These are phyloP conservation scores for Platichthys flesus DNA, from an alignment of 2,113 vertebrate genomes.

Conservation along the genomic window DNA sequence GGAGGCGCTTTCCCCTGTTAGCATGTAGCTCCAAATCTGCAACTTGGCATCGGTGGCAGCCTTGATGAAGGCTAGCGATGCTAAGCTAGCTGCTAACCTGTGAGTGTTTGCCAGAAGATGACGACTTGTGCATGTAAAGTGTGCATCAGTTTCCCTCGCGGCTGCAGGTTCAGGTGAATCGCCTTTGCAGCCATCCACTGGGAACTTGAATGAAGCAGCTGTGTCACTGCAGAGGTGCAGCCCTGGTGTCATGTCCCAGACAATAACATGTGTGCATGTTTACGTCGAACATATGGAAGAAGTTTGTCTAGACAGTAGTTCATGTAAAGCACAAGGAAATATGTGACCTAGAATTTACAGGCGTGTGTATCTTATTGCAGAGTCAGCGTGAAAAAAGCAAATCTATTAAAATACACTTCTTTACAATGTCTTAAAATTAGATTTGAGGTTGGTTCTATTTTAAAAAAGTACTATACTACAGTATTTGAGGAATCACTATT, in stretches of 20 bases:
- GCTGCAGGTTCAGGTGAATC: background rate
- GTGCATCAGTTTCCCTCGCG: too few species aligned
- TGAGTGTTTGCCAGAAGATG: background rate
- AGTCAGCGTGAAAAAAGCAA: too few species aligned
- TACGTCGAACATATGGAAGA: too few species aligned
- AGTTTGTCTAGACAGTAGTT: background rate
- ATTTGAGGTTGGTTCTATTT: too few species aligned
- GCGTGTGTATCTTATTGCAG: background rate
- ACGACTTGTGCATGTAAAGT: background rate
- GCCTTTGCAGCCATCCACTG: background rate
- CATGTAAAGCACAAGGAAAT: background rate
- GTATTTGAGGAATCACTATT: too few species aligned
- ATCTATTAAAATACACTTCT: too few species aligned
- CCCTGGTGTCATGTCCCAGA: background rate
- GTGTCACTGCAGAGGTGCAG: background rate
- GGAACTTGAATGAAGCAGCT: background rate
- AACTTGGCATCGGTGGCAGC: background rate
- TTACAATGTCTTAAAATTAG: too few species aligned
- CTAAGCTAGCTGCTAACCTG: background rate
- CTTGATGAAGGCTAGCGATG: background rate
- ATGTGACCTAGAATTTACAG: background rate
- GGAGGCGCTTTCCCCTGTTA: constrained; percentile 6
- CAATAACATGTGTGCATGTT: background rate
- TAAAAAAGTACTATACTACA: too few species aligned
- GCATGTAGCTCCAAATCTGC: constrained; percentile 36